These are phyloP conservation scores for Chloroceryle inda DNA, from an alignment of 2,797 vertebrate genomes.

Conservation along the genomic window DNA sequence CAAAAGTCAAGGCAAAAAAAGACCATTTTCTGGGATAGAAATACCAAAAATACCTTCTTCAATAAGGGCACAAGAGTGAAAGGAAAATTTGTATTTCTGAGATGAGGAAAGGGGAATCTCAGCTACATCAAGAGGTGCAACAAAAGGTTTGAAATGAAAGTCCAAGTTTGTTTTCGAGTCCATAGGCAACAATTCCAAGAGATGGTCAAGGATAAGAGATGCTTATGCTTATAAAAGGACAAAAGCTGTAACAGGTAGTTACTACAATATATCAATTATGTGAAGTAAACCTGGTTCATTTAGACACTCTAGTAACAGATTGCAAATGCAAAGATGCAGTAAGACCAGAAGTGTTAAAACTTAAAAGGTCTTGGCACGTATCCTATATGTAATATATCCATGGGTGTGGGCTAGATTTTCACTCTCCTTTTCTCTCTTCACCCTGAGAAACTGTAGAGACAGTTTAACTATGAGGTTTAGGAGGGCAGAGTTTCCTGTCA, in stretches of 20 bases:
- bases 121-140: neutral
- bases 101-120: neutral
- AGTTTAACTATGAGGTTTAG: neutral
- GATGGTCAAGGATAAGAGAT: neutral
- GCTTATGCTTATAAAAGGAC: neutral
- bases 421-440: neutral
- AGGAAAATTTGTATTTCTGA: neutral
- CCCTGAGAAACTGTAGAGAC: neutral
- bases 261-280: neutral
- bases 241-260: neutral
- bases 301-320: neutral
- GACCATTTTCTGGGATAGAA: neutral
- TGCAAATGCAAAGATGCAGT: neutral
- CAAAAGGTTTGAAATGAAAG: neutral
- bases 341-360: neutral
- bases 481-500: slow-evolving; percentile 33
- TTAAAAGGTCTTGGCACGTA: neutral
- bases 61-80: neutral
- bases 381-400: neutral
- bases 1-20: neutral
- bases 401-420: neutral
- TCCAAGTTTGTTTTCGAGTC: neutral
- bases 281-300: neutral
- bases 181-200: neutral
- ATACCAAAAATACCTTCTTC: neutral